Evolutionary conservation across 1,140 invertebrate species (phyloP).

Genomic region (Drosophila bocki): DNA sequence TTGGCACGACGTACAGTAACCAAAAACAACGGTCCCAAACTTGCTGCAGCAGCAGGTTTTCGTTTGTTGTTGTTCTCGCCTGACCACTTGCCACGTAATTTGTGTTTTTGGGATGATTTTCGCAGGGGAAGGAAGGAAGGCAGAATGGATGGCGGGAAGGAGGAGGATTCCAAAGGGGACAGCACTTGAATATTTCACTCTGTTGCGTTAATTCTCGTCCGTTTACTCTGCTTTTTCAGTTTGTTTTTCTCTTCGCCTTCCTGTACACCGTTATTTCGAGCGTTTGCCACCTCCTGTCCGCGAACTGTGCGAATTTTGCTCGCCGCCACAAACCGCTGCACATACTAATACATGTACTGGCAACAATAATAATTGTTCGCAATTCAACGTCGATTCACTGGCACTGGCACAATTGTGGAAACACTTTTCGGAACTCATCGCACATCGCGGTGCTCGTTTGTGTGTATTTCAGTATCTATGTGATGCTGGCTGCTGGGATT

Average conservation of each 20-base stretch:
- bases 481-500: not conserved
- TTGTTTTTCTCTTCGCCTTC: slow-evolving; percentile 75
- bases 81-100: slow-evolving; percentile 54
- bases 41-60: slow-evolving; percentile 38
- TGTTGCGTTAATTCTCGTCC: slow-evolving; percentile 38
- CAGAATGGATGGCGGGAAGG: not conserved
- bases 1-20: slow-evolving; percentile 40
- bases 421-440: slow-evolving; percentile 35
- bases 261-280: slow-evolving; percentile 52
- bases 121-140: not conserved
- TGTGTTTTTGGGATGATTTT: slow-evolving; percentile 12
- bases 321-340: slow-evolving; percentile 56
- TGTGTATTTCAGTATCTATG: slow-evolving; percentile 9
- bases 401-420: slow-evolving; percentile 47
- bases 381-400: slow-evolving; percentile 69
- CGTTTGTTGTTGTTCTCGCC: slow-evolving; percentile 28
- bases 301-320: slow-evolving; percentile 47
- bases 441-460: slow-evolving; percentile 4
- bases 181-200: slow-evolving; percentile 34
- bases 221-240: slow-evolving; percentile 53
- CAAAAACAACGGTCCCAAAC: slow-evolving; percentile 27
- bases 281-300: slow-evolving; percentile 35
- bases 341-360: slow-evolving; percentile 51
- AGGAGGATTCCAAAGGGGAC: not conserved
- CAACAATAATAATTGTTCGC: slow-evolving; percentile 57